Percentiles rank a stretch among this genome's conserved stretches.
phyloP scores from a whole-genome alignment of 2,797 vertebrate genomes.

The Sardinella longiceps region DNA sequence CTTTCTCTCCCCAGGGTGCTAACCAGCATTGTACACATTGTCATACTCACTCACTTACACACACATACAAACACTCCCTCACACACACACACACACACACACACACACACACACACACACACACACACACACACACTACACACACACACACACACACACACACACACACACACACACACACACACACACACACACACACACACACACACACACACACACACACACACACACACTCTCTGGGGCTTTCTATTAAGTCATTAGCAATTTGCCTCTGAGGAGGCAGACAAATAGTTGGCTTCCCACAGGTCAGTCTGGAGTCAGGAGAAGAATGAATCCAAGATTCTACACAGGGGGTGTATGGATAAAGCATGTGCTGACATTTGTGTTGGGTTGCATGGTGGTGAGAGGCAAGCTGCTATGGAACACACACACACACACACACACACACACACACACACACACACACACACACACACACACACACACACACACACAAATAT shows the following conservation, averaged over 20 bases:
- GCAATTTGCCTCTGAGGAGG: constrained; percentile 19
- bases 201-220: too few relatives aligned
- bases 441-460: constrained; percentile 29
- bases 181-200: too few relatives aligned
- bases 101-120: neutral
- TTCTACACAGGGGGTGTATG: neutral
- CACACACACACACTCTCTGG: too few relatives aligned
- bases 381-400: neutral
- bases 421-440: constrained; percentile 26
- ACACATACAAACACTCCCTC: too few relatives aligned
- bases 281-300: neutral
- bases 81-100: too few relatives aligned
- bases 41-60: too few relatives aligned
- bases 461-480: constrained; percentile 21
- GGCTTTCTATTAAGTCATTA: neutral
- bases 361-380: neutral
- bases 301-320: neutral
- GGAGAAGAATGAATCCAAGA: neutral
- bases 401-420: neutral
- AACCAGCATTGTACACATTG: neutral
- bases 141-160: too few relatives aligned
- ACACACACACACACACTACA: neutral
- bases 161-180: too few relatives aligned
- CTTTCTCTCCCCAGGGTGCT: neutral
- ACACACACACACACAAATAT: neutral